A percentile compares a stretch with the other conserved stretches of the same genome.
phyloP scores from a whole-genome alignment of 2,797 vertebrate genomes.

The Diplodus sargus region DNA sequence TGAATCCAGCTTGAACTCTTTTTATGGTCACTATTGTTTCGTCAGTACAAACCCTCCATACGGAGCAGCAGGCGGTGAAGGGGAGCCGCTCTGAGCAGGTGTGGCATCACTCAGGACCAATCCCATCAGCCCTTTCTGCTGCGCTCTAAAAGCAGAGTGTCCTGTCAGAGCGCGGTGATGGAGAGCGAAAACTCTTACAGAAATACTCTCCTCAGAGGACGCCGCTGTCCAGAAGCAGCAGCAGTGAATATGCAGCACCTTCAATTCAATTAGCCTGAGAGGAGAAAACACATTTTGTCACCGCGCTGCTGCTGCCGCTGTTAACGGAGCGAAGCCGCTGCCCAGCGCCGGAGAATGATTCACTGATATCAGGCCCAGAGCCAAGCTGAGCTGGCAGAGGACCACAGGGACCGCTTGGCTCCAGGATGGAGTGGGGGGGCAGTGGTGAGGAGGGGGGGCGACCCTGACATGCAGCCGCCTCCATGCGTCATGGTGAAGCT shows the following conservation, averaged over 20 bases:
- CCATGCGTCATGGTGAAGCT: conserved; percentile 15
- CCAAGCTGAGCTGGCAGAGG: conserved; percentile 64
- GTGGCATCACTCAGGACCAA: conserved; percentile 47
- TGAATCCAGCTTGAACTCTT: not conserved
- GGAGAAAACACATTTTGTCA: conserved; percentile 62
- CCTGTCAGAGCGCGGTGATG: conserved; percentile 55
- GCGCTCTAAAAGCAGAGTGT: conserved; percentile 31
- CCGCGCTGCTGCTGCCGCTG: conserved; percentile 1
- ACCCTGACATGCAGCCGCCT: conserved; percentile 56
- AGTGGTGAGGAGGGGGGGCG: not conserved
- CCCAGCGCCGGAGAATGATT: conserved; percentile 56
- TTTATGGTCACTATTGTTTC: not conserved
- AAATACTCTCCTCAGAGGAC: conserved; percentile 35
- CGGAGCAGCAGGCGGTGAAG: not conserved
- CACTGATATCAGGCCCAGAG: conserved; percentile 48
- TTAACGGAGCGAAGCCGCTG: conserved; percentile 18
- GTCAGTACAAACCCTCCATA: not conserved
- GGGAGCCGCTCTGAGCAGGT: conserved; percentile 7
- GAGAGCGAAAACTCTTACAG: conserved; percentile 37
- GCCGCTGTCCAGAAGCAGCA: conserved; percentile 37
- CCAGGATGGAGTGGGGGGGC: not conserved
- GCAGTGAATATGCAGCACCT: conserved; percentile 51
- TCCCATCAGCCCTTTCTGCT: conserved; percentile 49
- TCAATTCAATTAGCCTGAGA: conserved; percentile 71
- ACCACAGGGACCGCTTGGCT: conserved; percentile 35